phyloP scores from a whole-genome alignment of 2,888 invertebrate species.

The Ophion slaviceki region DNA sequence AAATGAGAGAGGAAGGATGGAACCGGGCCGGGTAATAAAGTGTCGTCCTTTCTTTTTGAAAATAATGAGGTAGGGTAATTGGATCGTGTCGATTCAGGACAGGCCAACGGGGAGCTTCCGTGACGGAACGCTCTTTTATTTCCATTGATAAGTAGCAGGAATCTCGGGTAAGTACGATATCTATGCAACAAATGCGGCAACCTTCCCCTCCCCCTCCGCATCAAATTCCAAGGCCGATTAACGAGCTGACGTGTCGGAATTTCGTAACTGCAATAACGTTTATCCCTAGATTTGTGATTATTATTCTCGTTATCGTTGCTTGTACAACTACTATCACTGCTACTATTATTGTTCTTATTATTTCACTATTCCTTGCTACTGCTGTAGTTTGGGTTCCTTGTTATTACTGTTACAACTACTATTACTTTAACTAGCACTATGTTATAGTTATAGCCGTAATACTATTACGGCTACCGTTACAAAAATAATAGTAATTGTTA shows the following conservation, averaged over 20 bases:
- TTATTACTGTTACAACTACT: too few species aligned
- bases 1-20: conserved; percentile 10
- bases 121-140: conserved; percentile 39
- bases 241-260: conserved; percentile 23
- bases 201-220: background rate
- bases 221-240: conserved; percentile 15
- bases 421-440: too few species aligned
- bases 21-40: background rate
- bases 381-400: too few species aligned
- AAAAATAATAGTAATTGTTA: too few species aligned
- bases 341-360: too few species aligned
- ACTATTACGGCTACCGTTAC: too few species aligned
- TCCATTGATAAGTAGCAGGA: conserved; percentile 13
- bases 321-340: too few species aligned
- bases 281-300: background rate
- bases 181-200: background rate
- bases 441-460: too few species aligned
- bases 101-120: conserved; percentile 56
- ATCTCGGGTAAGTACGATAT: conserved; percentile 9
- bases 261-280: conserved; percentile 24
- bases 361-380: too few species aligned
- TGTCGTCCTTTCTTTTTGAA: conserved; percentile 43
- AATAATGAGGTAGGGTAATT: conserved; percentile 44
- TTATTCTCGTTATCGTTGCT: too few species aligned
- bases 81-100: conserved; percentile 57